Conservation (phyloP, 2,797 vertebrate species). For the Rhynchonycteris naso region DNA sequence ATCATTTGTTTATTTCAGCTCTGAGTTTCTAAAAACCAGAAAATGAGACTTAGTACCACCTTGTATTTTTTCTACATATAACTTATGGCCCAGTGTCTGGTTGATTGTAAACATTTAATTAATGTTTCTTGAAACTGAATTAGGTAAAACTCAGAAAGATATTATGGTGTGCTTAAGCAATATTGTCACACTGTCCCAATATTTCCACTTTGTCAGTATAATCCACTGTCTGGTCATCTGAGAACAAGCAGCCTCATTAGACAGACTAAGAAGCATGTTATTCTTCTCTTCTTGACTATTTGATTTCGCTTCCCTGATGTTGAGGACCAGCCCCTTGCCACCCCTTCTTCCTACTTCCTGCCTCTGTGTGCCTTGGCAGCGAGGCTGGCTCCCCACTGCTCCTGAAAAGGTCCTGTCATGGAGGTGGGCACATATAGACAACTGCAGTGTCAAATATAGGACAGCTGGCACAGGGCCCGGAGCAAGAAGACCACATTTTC, state of each 20-base stretch:
- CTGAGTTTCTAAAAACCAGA: neutral
- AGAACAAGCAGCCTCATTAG: too few relatives aligned
- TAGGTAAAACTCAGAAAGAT: neutral
- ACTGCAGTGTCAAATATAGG: too few relatives aligned
- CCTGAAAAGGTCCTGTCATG: neutral
- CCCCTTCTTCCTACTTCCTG: rapidly evolving
- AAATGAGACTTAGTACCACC: neutral
- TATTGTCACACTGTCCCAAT: neutral
- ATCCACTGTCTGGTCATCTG: neutral
- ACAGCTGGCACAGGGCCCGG: neutral
- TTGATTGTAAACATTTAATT: neutral
- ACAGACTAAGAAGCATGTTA: rapidly evolving
- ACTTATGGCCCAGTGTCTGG: neutral
- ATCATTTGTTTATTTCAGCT: neutral
- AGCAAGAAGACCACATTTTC: neutral
- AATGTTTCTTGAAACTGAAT: neutral
- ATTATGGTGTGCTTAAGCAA: rapidly evolving
- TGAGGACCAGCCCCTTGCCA: too few relatives aligned
- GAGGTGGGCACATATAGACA: rapidly evolving
- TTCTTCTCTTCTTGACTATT: neutral
- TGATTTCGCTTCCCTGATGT: rapidly evolving
- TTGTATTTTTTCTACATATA: neutral
- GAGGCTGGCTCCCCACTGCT: neutral
- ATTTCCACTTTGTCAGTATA: neutral
- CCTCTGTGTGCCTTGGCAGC: too few relatives aligned